Evolutionary conservation across 1,140 invertebrate genomes (phyloP).

Genomic region (Caerostris darwini): DNA sequence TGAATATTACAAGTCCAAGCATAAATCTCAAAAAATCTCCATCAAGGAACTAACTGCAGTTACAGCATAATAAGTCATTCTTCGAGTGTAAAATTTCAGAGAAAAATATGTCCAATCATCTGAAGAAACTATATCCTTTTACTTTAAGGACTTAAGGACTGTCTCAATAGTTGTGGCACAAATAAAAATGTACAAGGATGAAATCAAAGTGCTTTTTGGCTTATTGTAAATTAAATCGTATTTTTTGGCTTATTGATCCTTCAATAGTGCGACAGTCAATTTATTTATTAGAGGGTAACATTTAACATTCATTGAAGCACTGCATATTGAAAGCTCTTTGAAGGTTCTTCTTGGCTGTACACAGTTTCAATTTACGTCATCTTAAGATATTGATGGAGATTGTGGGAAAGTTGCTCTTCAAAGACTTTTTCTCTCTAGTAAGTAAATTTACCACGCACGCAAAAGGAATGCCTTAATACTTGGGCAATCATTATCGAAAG

Average conservation of each 20-base stretch:
- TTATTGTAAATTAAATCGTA: background rate
- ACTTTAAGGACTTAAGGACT: background rate
- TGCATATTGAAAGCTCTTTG: background rate
- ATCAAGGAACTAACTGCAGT: background rate
- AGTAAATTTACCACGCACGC: background rate
- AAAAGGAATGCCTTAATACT: conserved; percentile 36
- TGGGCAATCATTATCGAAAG: background rate
- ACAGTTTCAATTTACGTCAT: background rate
- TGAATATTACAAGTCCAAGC: conserved; percentile 2
- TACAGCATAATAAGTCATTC: background rate
- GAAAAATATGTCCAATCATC: background rate
- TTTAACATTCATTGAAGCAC: background rate
- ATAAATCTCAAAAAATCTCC: background rate
- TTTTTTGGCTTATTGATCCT: background rate
- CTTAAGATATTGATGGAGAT: background rate
- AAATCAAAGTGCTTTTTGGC: background rate
- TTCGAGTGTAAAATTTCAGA: background rate
- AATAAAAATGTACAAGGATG: background rate
- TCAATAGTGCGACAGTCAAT: background rate
- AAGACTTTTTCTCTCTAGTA: background rate
- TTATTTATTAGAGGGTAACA: background rate
- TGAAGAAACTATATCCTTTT: background rate
- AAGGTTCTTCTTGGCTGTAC: background rate
- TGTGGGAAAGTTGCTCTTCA: background rate
- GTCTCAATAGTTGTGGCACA: background rate